Conservation (phyloP, 2,113 vertebrate species). For the Aegotheles bennettii region DNA sequence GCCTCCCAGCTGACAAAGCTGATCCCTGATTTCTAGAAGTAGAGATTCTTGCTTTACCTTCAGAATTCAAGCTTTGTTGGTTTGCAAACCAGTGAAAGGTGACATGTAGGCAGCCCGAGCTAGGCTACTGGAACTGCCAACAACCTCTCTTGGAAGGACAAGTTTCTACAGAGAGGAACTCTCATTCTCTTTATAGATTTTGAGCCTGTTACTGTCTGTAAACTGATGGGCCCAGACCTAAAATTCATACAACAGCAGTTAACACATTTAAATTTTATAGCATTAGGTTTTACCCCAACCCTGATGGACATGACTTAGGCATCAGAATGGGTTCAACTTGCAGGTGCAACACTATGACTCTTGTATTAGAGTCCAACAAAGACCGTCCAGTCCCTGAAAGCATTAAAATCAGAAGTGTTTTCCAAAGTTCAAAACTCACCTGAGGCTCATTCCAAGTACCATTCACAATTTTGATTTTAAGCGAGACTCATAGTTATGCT, state of each 20-base stretch:
- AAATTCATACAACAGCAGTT: neutral
- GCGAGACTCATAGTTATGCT: neutral
- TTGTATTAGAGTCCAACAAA: neutral
- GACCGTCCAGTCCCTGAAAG: neutral
- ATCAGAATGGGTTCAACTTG: neutral
- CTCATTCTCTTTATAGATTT: neutral
- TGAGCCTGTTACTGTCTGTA: neutral
- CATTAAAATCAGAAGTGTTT: neutral
- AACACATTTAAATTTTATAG: neutral
- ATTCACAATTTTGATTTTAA: conserved; percentile 5
- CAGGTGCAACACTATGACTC: neutral
- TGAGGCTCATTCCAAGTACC: neutral
- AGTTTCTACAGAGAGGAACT: neutral
- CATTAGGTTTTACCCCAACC: neutral
- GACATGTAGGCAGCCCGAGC: neutral
- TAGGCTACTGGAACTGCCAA: neutral
- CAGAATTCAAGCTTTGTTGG: neutral
- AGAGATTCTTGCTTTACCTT: neutral
- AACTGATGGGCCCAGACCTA: neutral
- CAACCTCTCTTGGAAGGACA: neutral
- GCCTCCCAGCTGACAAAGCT: neutral
- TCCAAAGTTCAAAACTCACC: conserved; percentile 7
- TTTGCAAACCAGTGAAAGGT: neutral
- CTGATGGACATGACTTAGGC: neutral
- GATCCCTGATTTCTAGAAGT: neutral